Evolutionary conservation across 2,113 vertebrate species (phyloP), one percentile per base, ranked within the genome.

Genomic region (Lepus americanus): DNA sequence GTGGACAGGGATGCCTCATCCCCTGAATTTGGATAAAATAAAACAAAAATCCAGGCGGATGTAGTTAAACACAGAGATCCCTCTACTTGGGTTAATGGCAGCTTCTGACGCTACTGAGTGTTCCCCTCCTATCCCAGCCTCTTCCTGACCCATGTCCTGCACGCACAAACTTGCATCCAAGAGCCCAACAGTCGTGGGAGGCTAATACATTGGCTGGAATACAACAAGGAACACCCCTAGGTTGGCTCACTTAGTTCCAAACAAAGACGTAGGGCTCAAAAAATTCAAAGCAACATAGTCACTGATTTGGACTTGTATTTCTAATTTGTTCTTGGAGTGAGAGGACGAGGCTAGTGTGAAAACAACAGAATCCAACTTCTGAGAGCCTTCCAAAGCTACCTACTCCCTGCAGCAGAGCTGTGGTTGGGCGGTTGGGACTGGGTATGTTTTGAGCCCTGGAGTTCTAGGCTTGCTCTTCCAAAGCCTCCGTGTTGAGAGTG

Each of bases 401-500:
- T 69, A 74, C 7, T 63, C 17, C 29, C 27, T 4, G 44, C 81
- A 29, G 51, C 9, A 61, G 67, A 61, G 25, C 22, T 49, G 39
- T 53, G 70, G 36, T 55, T 23, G 27, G 59, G 9, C 53, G 70
- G 36, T 55, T 23, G 27, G 59, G 9, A 6, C 25, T 76, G 44
- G 44, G 92, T 23, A 27, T n/a, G 33, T 61, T 49, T 33, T n/a
- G 9, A 61, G 59, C 36, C 27, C n/a, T 80, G 29, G 6, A 25
- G 6, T 19, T 19, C 16, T 23, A 59, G 25, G 0, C 31, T 95
- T 73, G 95, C 64, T 94, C 76, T 78, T 97, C 91, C 63, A 92
- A 74, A 78, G 23, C 22, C 12, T 92, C 5, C 6, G 29, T 5
- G 78, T 84, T 82, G 49, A 98, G 98, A 67, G 76, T 67, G 13